Evolutionary conservation across 2,113 vertebrate genomes (phyloP).

Genomic region (Nematolebias whitei): DNA sequence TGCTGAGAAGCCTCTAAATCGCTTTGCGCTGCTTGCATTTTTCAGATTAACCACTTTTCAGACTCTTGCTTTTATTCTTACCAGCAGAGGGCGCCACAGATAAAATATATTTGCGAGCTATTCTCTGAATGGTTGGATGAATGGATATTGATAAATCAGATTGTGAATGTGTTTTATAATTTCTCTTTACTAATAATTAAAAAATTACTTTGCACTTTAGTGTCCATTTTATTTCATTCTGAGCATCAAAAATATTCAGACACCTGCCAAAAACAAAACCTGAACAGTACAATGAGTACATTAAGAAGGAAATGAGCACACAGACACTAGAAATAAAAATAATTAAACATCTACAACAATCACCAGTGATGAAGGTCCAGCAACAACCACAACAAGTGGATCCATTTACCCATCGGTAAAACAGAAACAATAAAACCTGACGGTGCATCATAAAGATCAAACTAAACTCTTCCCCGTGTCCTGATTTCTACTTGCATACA

Average conservation of each 20-base stretch:
- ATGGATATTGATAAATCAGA: no score
- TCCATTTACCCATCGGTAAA: slow-evolving; percentile 15
- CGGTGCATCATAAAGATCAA: slow-evolving; percentile 8
- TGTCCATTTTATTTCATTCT: slow-evolving; percentile 66
- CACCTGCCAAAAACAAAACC: slow-evolving; percentile 47
- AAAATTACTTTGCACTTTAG: not conserved
- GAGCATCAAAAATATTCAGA: slow-evolving; percentile 63
- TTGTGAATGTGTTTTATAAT: not conserved
- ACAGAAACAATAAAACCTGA: slow-evolving; percentile 14
- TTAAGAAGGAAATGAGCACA: slow-evolving; percentile 35
- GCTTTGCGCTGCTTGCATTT: no score
- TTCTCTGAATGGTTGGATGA: not conserved
- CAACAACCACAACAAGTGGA: slow-evolving; percentile 28
- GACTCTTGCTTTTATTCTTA: not conserved
- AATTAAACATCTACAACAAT: slow-evolving; percentile 44
- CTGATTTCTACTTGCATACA: slow-evolving; percentile 15
- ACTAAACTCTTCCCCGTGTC: slow-evolving; percentile 5
- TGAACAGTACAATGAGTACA: slow-evolving; percentile 24
- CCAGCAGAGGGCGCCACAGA: slow-evolving; percentile 57
- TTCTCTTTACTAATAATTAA: not conserved
- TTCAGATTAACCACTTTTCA: no score
- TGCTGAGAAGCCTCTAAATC: no score
- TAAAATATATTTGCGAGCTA: not conserved
- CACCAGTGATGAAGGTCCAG: slow-evolving; percentile 41
- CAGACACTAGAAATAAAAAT: slow-evolving; percentile 23